Base-by-base conservation (phyloP, 2,797 vertebrate genomes). In the Chelon auratus region DNA sequence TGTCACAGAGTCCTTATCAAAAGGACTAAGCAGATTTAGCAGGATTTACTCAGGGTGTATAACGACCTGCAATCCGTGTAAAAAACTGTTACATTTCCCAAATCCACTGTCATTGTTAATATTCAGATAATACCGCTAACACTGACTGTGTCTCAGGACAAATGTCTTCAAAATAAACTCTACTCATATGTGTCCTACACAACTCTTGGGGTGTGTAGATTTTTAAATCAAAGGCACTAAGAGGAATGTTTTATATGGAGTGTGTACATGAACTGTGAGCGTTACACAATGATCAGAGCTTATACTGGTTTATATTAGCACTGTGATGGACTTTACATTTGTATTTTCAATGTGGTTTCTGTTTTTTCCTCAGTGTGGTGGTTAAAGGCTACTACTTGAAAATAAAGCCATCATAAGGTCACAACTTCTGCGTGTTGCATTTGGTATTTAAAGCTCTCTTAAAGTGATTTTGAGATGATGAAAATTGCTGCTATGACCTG, bases 401-500 rank as follows among this genome's bases (percentile, higher is more conserved):
- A 67, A 60, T 68, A 68, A 62, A 68, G 8, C 24, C 24, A 45
- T 18, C 20, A 33, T n/a, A 26, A 47, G 5, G 26, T 56, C 9
- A 62, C 15, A 60, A 56, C n/a, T 56, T 10, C 18, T 57, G 4
- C 3, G 59, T 20, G 3, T 26, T 47, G 5, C 45, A 13, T 18
- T 20, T 14, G n/a, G 12, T 26, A 22, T 62, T 3, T 51, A 43
- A 13, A 14, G 13, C 11, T 50, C 14, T 5, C 15, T 33, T n/a
- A 33, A n/a, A 54, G 15, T 36, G 52, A 11, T 54, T 15, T 54
- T 54, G 26, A 54, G 15, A n/a, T 33, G 33, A n/a, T 36, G 26
- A 54, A n/a, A 33, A 30, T 6, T 30, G 30, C 24, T 26, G 24
- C 24, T 26, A 26, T 26, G 24, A 26, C 24, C 24, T 26, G 24